These are phyloP conservation scores for Athalia cordata DNA, from an alignment of 2,888 invertebrate species.

Conservation along the genomic window DNA sequence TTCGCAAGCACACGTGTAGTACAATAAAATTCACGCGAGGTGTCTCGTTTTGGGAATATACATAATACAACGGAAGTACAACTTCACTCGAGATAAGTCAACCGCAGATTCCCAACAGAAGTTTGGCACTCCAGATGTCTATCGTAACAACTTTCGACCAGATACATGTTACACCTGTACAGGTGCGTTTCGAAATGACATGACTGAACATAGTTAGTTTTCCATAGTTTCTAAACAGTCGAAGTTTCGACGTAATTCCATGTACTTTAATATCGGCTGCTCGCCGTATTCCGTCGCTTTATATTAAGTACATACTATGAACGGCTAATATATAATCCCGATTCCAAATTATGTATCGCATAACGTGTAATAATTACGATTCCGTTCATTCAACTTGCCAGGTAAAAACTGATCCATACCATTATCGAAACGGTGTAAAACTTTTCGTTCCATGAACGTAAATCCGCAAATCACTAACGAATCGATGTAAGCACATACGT, in stretches of 20 bases:
- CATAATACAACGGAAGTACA: slow-evolving; percentile 1
- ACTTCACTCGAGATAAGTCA: neutral
- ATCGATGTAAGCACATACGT: too few species aligned
- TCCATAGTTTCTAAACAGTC: slow-evolving; percentile 15
- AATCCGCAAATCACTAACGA: too few species aligned
- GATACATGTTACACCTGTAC: neutral
- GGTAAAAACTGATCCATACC: neutral
- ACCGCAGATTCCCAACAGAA: neutral
- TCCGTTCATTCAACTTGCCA: neutral
- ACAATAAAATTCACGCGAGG: too few species aligned
- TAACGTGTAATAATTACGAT: neutral
- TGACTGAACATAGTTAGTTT: neutral
- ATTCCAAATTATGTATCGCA: too few species aligned
- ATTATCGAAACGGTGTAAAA: too few species aligned
- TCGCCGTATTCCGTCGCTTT: neutral
- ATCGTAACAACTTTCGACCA: neutral
- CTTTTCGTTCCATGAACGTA: too few species aligned
- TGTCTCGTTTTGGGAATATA: neutral
- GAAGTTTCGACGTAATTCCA: neutral
- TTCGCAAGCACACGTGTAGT: too few species aligned
- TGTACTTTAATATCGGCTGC: neutral
- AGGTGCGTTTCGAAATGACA: slow-evolving; percentile 1
- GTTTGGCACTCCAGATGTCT: neutral
- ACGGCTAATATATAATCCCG: too few species aligned
- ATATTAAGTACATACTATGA: too few species aligned